phyloP scores from a whole-genome alignment of 1,140 invertebrate species.

The Drosophila fuyamai region DNA sequence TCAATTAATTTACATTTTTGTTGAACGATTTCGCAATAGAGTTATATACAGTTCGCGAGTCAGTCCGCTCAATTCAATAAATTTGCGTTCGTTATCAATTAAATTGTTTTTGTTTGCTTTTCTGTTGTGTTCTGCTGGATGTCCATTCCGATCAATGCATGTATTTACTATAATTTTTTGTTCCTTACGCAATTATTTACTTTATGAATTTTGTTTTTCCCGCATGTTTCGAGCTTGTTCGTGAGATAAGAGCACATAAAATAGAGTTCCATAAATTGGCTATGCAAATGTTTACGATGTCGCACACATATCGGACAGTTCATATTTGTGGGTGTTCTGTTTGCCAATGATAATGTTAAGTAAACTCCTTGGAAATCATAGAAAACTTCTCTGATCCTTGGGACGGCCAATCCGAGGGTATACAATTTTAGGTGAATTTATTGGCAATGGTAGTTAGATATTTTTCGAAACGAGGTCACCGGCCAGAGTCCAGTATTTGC shows the following conservation, averaged over 20 bases:
- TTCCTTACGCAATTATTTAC: slow-evolving; percentile 41
- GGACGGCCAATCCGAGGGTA: slow-evolving; percentile 34
- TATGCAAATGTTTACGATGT: slow-evolving; percentile 42
- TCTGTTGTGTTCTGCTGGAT: slow-evolving; percentile 9
- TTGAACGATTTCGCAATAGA: slow-evolving; percentile 63
- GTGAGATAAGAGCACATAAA: slow-evolving; percentile 62
- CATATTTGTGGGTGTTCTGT: slow-evolving; percentile 27
- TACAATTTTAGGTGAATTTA: slow-evolving; percentile 23
- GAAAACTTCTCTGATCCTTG: slow-evolving; percentile 20
- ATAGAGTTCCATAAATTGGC: slow-evolving; percentile 56
- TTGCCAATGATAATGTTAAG: slow-evolving; percentile 20
- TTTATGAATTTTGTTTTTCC: slow-evolving; percentile 37
- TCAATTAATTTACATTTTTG: slow-evolving; percentile 75
- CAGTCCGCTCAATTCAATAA: slow-evolving; percentile 60
- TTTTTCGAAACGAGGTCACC: slow-evolving; percentile 10
- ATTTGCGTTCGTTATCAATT: slow-evolving; percentile 56
- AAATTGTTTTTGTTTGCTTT: slow-evolving; percentile 45
- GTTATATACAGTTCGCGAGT: slow-evolving; percentile 67
- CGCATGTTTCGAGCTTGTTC: slow-evolving; percentile 37
- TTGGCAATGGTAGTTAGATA: slow-evolving; percentile 4
- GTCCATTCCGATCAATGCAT: slow-evolving; percentile 28
- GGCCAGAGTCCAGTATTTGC: slow-evolving; percentile 18
- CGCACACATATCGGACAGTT: slow-evolving; percentile 23
- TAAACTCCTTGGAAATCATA: slow-evolving; percentile 29
- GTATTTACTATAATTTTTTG: slow-evolving; percentile 49